These are phyloP conservation scores for Lates calcarifer DNA, from an alignment of 2,113 vertebrate species.

Conservation along the genomic window DNA sequence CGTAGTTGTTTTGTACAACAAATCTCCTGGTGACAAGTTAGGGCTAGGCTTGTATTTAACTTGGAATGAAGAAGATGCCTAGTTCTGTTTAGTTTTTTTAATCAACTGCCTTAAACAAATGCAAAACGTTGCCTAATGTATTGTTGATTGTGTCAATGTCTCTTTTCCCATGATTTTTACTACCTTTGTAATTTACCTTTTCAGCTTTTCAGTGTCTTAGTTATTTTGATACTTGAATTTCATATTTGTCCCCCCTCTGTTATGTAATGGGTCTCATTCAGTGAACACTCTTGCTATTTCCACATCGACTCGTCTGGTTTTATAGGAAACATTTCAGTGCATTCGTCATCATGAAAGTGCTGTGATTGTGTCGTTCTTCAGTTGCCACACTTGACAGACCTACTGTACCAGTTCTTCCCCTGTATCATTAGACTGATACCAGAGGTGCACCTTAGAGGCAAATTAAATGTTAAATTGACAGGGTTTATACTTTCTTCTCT, in stretches of 20 bases:
- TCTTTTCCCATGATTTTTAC: slow-evolving; percentile 77
- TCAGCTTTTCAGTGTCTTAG: slow-evolving; percentile 77
- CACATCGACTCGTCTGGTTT: slow-evolving; percentile 51
- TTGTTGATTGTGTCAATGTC: slow-evolving; percentile 77
- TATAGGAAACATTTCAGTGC: slow-evolving; percentile 77
- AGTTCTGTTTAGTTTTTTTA: slow-evolving; percentile 78
- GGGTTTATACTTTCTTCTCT: slow-evolving; percentile 79
- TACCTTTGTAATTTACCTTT: slow-evolving; percentile 77
- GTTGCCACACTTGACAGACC: slow-evolving; percentile 51
- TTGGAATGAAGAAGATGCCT: slow-evolving; percentile 81
- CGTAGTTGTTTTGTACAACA: slow-evolving; percentile 74
- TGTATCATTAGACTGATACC: slow-evolving; percentile 66
- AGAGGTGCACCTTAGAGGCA: slow-evolving; percentile 81
- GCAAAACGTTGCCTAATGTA: slow-evolving; percentile 82
- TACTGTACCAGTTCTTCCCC: slow-evolving; percentile 69
- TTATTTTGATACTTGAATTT: slow-evolving; percentile 87
- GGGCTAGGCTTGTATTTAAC: slow-evolving; percentile 80
- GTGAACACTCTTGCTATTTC: slow-evolving; percentile 67
- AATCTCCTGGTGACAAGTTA: slow-evolving; percentile 63
- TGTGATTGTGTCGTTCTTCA: slow-evolving; percentile 49
- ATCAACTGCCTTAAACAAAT: slow-evolving; percentile 84
- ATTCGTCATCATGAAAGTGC: slow-evolving; percentile 50
- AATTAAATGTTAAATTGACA: slow-evolving; percentile 78
- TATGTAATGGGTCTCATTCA: slow-evolving; percentile 59
- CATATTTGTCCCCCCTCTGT: slow-evolving; percentile 61